Conservation (phyloP, 2,113 vertebrate species). For the Clarias macrocephalus region DNA sequence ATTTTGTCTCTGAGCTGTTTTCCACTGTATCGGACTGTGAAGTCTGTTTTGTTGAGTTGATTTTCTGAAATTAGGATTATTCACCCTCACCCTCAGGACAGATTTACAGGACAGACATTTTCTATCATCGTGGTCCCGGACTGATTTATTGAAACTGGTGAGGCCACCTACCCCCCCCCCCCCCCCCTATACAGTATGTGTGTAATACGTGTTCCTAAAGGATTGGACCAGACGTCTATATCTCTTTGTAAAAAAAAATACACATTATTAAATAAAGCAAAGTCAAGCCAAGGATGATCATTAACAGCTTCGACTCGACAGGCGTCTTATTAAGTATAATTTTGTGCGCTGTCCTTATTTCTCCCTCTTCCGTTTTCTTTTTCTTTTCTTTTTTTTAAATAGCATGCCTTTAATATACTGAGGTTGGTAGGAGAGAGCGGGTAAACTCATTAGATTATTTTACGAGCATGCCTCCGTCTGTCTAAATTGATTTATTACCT, state of each 20-base stretch:
- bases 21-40: too few relatives aligned
- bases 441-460: conserved; percentile 44
- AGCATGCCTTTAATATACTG: conserved; percentile 33
- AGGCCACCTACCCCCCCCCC: too few relatives aligned
- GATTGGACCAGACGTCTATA: background rate
- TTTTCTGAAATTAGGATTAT: too few relatives aligned
- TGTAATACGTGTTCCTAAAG: background rate
- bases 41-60: too few relatives aligned
- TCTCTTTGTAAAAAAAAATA: background rate
- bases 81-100: too few relatives aligned
- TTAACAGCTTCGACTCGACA: conserved; percentile 2
- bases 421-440: conserved; percentile 16
- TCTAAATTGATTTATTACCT: conserved; percentile 48
- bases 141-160: too few relatives aligned
- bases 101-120: too few relatives aligned
- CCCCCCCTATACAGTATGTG: background rate
- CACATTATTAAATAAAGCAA: background rate
- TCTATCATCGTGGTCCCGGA: too few relatives aligned
- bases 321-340: conserved; percentile 1
- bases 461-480: conserved; percentile 11
- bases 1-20: too few relatives aligned
- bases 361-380: background rate
- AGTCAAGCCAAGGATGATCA: background rate
- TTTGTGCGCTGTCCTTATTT: conserved; percentile 5
- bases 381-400: conserved; percentile 37